Percentiles rank a stretch among this genome's conserved stretches.
Conservation (phyloP, 2,797 vertebrate species). For the Ambastaia sidthimunki region DNA sequence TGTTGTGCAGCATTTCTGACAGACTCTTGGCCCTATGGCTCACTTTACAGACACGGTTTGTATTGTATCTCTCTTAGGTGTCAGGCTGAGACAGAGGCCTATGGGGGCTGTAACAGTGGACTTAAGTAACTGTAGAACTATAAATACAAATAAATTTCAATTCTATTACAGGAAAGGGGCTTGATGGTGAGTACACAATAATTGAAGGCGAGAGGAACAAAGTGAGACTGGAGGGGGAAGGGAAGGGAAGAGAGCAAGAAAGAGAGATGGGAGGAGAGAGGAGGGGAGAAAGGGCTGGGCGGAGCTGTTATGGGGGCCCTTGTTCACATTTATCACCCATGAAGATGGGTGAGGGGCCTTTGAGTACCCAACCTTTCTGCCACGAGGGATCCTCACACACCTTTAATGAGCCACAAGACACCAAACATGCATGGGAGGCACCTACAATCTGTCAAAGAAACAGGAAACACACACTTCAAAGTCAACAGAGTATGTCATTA, state of each 20-base stretch:
- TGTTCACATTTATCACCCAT: conserved; percentile 46
- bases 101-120: neutral
- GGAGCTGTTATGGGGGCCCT: conserved; percentile 28
- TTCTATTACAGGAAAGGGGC: conserved; percentile 9
- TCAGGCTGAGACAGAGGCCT: neutral
- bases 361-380: conserved; percentile 40
- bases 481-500: neutral
- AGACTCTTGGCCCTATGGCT: neutral
- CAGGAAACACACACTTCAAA: conserved; percentile 12
- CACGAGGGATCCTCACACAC: conserved; percentile 42
- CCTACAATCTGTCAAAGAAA: conserved; percentile 15
- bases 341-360: conserved; percentile 42
- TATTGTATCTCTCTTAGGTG: neutral
- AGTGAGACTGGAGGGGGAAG: conserved; percentile 30
- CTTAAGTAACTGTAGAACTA: neutral
- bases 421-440: conserved; percentile 42
- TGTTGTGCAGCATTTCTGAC: neutral
- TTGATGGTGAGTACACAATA: conserved; percentile 16
- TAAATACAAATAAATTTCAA: conserved; percentile 26
- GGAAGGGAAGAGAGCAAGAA: conserved; percentile 28
- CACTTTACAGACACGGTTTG: conserved; percentile 9
- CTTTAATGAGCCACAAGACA: conserved; percentile 50
- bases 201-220: conserved; percentile 18
- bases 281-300: conserved; percentile 22
- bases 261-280: conserved; percentile 11